These are phyloP conservation scores for Pelodiscus sinensis DNA, from an alignment of 2,113 vertebrate species.

Conservation along the genomic window DNA sequence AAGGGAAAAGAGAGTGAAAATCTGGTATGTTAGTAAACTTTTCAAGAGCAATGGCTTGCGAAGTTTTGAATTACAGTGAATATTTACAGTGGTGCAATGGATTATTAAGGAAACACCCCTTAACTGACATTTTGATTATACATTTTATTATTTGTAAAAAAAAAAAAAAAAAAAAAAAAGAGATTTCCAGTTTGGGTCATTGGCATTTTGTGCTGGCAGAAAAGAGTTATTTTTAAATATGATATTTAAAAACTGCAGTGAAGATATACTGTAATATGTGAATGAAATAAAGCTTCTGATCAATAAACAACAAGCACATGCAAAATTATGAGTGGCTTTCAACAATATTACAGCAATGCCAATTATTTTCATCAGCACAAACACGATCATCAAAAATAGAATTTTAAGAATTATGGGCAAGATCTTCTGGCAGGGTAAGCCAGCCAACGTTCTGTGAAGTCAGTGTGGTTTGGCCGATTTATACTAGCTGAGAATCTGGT, in stretches of 20 bases:
- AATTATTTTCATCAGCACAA: background rate
- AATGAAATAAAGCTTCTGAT: background rate
- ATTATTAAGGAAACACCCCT: background rate
- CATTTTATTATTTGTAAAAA: background rate
- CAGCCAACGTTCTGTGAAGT: background rate
- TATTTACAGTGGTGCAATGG: background rate
- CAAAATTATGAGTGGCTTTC: background rate
- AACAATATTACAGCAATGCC: background rate
- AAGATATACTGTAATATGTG: background rate
- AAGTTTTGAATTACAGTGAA: background rate
- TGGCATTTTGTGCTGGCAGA: background rate
- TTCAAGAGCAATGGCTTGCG: background rate
- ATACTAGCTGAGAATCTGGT: background rate
- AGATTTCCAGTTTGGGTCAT: background rate
- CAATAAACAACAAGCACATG: background rate
- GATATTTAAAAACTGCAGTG: background rate
- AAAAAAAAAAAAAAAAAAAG: background rate
- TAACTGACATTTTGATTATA: background rate
- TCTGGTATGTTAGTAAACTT: background rate
- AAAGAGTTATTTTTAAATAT: background rate
- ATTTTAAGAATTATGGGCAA: background rate
- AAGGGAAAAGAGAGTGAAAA: constrained; percentile 1
- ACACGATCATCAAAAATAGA: background rate
- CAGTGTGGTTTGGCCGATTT: background rate
- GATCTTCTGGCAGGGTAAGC: background rate